Conservation (phyloP, 2,888 invertebrate genomes). For the Pristionchus exspectatus region DNA sequence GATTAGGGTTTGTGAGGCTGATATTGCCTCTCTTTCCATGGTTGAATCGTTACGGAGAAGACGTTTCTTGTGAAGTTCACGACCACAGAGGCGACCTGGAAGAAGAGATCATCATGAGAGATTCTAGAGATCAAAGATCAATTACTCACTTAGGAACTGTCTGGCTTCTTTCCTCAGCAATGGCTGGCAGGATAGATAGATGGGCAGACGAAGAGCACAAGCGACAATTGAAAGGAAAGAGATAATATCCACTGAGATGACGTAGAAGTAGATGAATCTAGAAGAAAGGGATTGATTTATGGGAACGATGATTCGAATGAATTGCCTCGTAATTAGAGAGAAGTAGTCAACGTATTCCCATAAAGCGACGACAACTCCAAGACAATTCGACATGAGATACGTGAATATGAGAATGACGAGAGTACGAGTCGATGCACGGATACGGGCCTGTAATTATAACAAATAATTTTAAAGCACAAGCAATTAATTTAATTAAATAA, state of each 20-base stretch:
- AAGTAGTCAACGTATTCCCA: slow-evolving; percentile 65
- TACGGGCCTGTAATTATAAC: slow-evolving; percentile 61
- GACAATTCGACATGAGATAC: slow-evolving; percentile 66
- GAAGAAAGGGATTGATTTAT: slow-evolving; percentile 35
- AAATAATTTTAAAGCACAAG: neutral
- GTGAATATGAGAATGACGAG: slow-evolving; percentile 70
- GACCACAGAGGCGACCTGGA: slow-evolving; percentile 37
- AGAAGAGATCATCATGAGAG: neutral
- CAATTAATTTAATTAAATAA: no score
- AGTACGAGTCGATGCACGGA: slow-evolving; percentile 67
- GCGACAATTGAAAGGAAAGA: slow-evolving; percentile 67
- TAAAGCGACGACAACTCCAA: slow-evolving; percentile 64
- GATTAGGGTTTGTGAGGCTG: slow-evolving; percentile 45
- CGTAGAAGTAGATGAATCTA: slow-evolving; percentile 66
- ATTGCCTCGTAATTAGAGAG: neutral
- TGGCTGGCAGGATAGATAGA: slow-evolving; percentile 68
- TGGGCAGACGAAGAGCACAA: slow-evolving; percentile 68
- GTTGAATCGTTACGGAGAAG: slow-evolving; percentile 43
- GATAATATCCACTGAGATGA: slow-evolving; percentile 67
- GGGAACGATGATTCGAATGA: neutral
- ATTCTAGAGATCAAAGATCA: neutral
- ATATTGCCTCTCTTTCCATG: neutral
- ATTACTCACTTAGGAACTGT: slow-evolving; percentile 60
- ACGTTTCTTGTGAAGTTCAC: neutral
- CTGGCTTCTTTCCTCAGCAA: slow-evolving; percentile 65